phyloP scores from a whole-genome alignment of 2,797 vertebrate species.

The Pelochelys cantorii region DNA sequence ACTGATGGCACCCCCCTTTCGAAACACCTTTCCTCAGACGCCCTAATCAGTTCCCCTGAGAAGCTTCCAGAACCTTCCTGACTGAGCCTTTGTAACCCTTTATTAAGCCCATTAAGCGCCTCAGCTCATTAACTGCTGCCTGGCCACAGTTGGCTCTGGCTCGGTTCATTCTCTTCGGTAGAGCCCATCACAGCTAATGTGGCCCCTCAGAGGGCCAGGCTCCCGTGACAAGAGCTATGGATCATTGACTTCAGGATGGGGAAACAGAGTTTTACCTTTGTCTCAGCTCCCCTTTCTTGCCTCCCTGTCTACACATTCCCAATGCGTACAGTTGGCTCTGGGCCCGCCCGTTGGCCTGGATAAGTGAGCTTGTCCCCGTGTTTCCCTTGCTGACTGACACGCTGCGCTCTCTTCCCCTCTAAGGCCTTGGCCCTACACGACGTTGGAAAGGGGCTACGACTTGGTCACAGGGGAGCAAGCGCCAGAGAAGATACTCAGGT shows the following conservation, averaged over 20 bases:
- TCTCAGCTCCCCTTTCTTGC: not conserved
- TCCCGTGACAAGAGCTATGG: not conserved
- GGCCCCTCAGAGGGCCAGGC: not conserved
- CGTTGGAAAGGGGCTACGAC: constrained; percentile 96
- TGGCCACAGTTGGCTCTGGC: not conserved
- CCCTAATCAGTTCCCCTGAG: not conserved
- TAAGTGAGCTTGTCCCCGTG: accelerated
- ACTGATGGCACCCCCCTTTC: not conserved
- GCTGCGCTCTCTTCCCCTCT: not conserved
- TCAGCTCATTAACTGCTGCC: not conserved
- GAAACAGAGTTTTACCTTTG: accelerated
- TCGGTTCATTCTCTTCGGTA: not conserved
- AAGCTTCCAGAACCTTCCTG: not conserved
- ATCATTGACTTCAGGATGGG: not conserved
- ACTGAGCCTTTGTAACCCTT: not conserved
- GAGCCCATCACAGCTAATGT: not conserved
- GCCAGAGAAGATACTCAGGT: constrained; percentile 98
- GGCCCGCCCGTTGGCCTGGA: accelerated
- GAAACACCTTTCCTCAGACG: not conserved
- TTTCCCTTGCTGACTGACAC: accelerated
- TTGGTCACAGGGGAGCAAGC: constrained; percentile 97
- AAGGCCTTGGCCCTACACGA: constrained; percentile 98
- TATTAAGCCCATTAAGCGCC: not conserved
- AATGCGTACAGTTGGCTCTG: not conserved
- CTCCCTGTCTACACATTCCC: accelerated